A percentile compares a stretch with the other conserved stretches of the same genome.
Evolutionary conservation across 2,113 vertebrate genomes (phyloP).

Genomic region (Plestiodon gilberti): DNA sequence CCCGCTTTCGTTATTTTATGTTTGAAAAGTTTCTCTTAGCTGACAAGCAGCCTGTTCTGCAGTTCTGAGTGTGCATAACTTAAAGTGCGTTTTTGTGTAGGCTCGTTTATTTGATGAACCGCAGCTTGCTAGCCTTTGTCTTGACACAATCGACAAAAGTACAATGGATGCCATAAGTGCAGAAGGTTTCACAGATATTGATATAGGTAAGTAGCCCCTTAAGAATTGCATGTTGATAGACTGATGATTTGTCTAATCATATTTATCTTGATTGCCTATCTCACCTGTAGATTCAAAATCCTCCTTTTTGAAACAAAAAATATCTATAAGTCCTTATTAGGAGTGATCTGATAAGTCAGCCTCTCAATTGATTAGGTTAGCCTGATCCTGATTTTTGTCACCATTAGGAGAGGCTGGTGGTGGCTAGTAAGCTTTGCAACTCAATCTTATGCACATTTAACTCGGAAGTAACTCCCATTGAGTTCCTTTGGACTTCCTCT

Average conservation of each 20-base stretch:
- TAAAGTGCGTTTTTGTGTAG: slow-evolving; percentile 63
- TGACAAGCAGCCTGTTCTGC: not conserved
- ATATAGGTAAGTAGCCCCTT: slow-evolving; percentile 81
- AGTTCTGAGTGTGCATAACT: not conserved
- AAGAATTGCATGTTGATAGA: not conserved
- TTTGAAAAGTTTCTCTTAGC: not conserved
- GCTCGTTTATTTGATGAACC: slow-evolving; percentile 94
- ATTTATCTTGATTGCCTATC: not conserved
- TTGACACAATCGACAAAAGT: slow-evolving; percentile 95
- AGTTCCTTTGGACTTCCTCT: not conserved
- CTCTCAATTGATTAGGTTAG: not conserved
- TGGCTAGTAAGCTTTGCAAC: not conserved
- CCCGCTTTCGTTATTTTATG: not conserved
- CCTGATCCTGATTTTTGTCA: not conserved
- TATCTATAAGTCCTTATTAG: not conserved
- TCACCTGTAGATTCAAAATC: not conserved
- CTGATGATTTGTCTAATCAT: not conserved
- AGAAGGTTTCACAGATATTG: slow-evolving; percentile 93
- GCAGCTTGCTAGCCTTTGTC: slow-evolving; percentile 91
- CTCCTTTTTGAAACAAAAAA: not conserved
- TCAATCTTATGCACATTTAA: not conserved
- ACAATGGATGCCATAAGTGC: slow-evolving; percentile 91
- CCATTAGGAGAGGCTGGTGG: not conserved
- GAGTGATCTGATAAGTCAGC: not conserved
- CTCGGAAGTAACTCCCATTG: not conserved